phyloP scores from a whole-genome alignment of 1,140 invertebrate species.

The Tetraneura akinire region DNA sequence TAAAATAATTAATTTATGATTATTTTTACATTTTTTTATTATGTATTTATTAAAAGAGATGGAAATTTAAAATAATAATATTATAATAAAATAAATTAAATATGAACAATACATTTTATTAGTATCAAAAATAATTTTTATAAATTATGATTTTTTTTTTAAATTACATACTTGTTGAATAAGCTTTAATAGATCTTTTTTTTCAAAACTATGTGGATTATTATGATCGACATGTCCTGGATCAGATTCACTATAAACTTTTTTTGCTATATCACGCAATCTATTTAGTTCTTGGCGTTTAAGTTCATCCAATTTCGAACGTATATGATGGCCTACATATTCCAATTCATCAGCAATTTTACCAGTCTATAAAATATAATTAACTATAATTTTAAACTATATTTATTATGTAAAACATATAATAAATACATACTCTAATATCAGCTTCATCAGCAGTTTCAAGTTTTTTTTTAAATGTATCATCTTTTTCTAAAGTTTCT shows the following conservation, averaged over 20 bases:
- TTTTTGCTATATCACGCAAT: conserved; percentile 70
- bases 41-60: no score
- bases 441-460: conserved; percentile 78
- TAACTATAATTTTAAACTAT: neutral
- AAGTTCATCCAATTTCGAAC: conserved; percentile 88
- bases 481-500: conserved; percentile 79
- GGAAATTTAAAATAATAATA: no score
- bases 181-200: conserved; percentile 90
- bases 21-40: no score
- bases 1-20: no score
- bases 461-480: conserved; percentile 77
- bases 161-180: conserved; percentile 71
- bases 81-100: no score
- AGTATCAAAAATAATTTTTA: neutral
- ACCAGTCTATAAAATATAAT: conserved; percentile 69
- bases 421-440: conserved; percentile 68
- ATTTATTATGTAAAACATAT: no score
- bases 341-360: conserved; percentile 90
- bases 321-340: conserved; percentile 83
- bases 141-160: neutral
- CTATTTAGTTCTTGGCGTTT: conserved; percentile 86
- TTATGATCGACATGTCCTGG: conserved; percentile 81
- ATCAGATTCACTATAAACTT: conserved; percentile 68
- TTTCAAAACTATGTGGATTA: conserved; percentile 93
- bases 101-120: neutral